Evolutionary conservation across 1,140 invertebrate genomes (phyloP).

Genomic region (Penaeus indicus): DNA sequence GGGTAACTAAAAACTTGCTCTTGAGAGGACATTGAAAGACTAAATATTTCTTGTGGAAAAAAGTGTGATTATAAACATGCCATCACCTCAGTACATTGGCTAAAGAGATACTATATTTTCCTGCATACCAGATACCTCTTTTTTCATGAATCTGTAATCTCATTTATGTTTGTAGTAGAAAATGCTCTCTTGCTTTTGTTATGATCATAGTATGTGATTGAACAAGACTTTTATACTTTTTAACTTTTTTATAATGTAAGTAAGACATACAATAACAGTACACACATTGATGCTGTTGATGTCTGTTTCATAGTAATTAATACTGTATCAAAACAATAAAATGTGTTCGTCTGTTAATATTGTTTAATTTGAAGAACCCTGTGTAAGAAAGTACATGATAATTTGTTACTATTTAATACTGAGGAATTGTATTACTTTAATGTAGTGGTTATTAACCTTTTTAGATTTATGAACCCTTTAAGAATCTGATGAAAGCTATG

Average conservation of each 20-base stretch:
- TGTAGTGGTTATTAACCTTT: too few species aligned
- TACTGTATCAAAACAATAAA: slow-evolving; percentile 47
- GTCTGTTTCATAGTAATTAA: slow-evolving; percentile 60
- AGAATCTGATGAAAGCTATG: too few species aligned
- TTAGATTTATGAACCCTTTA: too few species aligned
- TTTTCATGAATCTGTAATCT: slow-evolving; percentile 29
- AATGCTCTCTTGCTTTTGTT: slow-evolving; percentile 58
- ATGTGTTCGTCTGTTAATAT: slow-evolving; percentile 53
- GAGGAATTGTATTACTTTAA: too few species aligned
- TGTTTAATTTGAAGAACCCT: background rate
- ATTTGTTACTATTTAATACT: too few species aligned
- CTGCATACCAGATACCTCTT: slow-evolving; percentile 42
- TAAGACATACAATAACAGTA: slow-evolving; percentile 45
- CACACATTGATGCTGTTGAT: slow-evolving; percentile 45
- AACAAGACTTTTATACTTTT: slow-evolving; percentile 59
- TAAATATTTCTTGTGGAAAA: background rate
- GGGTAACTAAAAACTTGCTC: too few species aligned
- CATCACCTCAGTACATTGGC: background rate
- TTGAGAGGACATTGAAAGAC: background rate
- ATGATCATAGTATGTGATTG: slow-evolving; percentile 47
- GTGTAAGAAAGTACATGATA: too few species aligned
- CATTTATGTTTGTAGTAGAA: slow-evolving; percentile 29
- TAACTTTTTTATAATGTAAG: slow-evolving; percentile 59
- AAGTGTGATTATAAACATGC: slow-evolving; percentile 15
- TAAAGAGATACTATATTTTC: slow-evolving; percentile 23